These are phyloP conservation scores for Macrosiphum euphorbiae DNA, from an alignment of 2,888 invertebrate species.

Conservation along the genomic window DNA sequence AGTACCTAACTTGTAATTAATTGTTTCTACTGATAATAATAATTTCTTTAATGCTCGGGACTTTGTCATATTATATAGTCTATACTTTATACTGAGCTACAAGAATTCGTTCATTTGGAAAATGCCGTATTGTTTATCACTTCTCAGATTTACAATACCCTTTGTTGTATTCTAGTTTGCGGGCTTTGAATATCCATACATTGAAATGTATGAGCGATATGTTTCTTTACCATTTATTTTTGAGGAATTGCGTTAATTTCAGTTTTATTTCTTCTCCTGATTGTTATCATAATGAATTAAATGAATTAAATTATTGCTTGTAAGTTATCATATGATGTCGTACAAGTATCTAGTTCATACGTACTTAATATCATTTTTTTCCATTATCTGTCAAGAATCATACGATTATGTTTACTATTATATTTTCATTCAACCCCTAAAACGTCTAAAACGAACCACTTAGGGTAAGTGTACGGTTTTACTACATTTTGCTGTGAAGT, in stretches of 20 bases:
- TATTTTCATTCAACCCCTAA: neutral
- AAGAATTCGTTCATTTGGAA: conserved; percentile 12
- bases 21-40: neutral
- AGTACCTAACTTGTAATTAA: conserved; percentile 6
- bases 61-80: neutral
- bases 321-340: neutral
- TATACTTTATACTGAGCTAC: neutral
- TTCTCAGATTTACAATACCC: neutral
- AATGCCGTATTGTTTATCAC: conserved; percentile 31
- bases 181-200: neutral
- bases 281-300: neutral
- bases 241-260: neutral
- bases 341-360: neutral
- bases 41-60: conserved; percentile 2
- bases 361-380: neutral
- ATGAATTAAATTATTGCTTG: conserved; percentile 1
- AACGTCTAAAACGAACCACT: neutral
- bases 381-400: neutral
- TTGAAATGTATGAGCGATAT: neutral
- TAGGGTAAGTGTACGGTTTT: neutral
- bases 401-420: conserved; percentile 1
- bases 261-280: neutral
- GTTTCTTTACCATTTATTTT: conserved; percentile 12
- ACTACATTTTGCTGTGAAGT: neutral
- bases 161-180: neutral